Conservation (phyloP, 2,888 invertebrate genomes). For the Thyatira batis region DNA sequence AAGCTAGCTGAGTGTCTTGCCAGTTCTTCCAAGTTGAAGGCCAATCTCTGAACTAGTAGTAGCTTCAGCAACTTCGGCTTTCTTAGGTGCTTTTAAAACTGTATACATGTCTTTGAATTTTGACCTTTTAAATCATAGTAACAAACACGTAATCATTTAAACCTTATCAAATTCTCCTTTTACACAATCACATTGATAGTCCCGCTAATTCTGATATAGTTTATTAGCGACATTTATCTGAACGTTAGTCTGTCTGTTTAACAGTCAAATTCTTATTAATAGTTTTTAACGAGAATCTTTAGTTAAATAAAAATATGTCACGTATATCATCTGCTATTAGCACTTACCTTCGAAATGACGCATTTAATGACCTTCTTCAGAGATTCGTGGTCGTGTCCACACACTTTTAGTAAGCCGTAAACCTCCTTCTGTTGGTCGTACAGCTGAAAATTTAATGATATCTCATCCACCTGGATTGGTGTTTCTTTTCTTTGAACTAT, state of each 20-base stretch:
- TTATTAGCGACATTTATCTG: not conserved
- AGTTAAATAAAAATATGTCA: not conserved
- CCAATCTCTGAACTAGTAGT: too few species aligned
- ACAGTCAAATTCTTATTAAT: not conserved
- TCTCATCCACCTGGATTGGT: conserved; percentile 11
- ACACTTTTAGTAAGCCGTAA: conserved; percentile 62
- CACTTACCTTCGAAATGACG: conserved; percentile 74
- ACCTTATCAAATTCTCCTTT: too few species aligned
- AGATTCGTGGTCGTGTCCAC: conserved; percentile 73
- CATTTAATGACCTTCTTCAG: conserved; percentile 76
- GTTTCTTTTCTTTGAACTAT: conserved; percentile 15
- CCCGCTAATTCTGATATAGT: not conserved
- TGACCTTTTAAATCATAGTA: too few species aligned
- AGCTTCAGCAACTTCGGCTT: too few species aligned
- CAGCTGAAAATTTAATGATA: conserved; percentile 50
- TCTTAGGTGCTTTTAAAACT: too few species aligned
- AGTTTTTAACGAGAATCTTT: not conserved
- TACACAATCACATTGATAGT: not conserved
- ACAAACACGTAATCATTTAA: too few species aligned
- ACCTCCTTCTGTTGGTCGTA: conserved; percentile 62
- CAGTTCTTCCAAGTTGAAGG: too few species aligned
- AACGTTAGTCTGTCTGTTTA: too few species aligned
- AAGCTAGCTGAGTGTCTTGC: too few species aligned
- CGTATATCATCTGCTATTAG: not conserved
- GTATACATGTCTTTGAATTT: too few species aligned